Evolutionary conservation across 2,797 vertebrate species (phyloP).

Genomic region (Hemibagrus guttatus): DNA sequence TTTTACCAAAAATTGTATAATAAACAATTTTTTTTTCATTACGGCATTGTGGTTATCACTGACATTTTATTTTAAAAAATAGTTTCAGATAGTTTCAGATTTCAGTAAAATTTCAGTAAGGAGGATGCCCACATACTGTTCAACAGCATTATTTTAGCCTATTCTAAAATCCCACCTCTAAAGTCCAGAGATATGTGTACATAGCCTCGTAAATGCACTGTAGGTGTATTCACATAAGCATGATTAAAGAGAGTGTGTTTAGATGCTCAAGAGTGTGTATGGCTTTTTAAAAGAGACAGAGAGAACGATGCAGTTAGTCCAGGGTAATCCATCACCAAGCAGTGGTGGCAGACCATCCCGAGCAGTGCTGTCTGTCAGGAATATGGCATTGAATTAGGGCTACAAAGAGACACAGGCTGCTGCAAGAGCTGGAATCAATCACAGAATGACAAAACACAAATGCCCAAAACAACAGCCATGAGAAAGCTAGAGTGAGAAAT

Average conservation of each 20-base stretch:
- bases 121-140: not conserved
- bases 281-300: conserved; percentile 25
- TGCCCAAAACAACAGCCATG: conserved; percentile 54
- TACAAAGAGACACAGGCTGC: conserved; percentile 55
- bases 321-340: conserved; percentile 72
- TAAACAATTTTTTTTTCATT: not conserved
- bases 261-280: conserved; percentile 24
- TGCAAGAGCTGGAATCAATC: conserved; percentile 70
- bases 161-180: not conserved
- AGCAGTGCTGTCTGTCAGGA: conserved; percentile 55
- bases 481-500: conserved; percentile 26
- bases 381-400: conserved; percentile 55
- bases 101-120: not conserved
- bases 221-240: not conserved
- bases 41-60: not conserved
- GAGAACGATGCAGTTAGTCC: conserved; percentile 43
- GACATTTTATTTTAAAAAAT: not conserved
- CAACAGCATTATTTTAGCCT: not conserved
- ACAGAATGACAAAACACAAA: conserved; percentile 57
- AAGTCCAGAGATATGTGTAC: not conserved
- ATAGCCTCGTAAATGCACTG: not conserved
- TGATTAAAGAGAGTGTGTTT: not conserved
- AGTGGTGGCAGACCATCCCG: conserved; percentile 60
- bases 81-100: not conserved
- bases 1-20: not conserved